Evolutionary conservation across 2,888 invertebrate species (phyloP).

Genomic region (Pyrrhia umbra): DNA sequence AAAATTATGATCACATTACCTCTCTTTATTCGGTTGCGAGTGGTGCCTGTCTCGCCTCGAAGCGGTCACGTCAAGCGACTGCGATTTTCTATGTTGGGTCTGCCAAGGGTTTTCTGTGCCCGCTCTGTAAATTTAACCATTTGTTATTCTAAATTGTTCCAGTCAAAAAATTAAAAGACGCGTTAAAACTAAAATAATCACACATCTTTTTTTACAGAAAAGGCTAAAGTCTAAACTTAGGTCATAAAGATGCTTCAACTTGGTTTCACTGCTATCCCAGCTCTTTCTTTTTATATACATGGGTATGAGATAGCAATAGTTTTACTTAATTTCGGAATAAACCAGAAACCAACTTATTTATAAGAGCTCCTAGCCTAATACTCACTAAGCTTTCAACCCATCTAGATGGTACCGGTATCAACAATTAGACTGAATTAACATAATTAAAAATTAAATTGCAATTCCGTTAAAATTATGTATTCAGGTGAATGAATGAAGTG

Average conservation of each 20-base stretch:
- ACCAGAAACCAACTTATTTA: no score
- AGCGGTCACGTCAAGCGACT: constrained; percentile 94
- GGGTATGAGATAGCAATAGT: not conserved
- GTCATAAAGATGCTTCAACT: no score
- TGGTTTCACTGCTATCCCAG: no score
- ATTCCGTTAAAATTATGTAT: not conserved
- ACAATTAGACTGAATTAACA: not conserved
- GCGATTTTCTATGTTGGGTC: constrained; percentile 94
- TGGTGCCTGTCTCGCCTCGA: constrained; percentile 81
- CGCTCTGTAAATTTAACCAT: constrained; percentile 65
- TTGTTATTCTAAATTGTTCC: constrained; percentile 28
- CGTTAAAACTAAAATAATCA: no score
- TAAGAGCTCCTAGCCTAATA: no score
- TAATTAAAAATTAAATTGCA: not conserved
- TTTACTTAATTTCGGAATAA: no score
- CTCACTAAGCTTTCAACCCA: not conserved
- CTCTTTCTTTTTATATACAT: no score
- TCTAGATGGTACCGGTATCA: no score
- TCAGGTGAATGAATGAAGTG: not conserved
- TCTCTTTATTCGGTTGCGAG: constrained; percentile 83
- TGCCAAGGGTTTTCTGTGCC: constrained; percentile 82
- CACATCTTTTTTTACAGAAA: no score
- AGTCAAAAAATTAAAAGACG: no score
- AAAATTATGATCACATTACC: constrained; percentile 70
- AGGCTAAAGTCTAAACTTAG: no score